These are phyloP conservation scores for Amphipyra tragopoginis DNA, from an alignment of 2,888 invertebrate genomes.

Conservation along the genomic window DNA sequence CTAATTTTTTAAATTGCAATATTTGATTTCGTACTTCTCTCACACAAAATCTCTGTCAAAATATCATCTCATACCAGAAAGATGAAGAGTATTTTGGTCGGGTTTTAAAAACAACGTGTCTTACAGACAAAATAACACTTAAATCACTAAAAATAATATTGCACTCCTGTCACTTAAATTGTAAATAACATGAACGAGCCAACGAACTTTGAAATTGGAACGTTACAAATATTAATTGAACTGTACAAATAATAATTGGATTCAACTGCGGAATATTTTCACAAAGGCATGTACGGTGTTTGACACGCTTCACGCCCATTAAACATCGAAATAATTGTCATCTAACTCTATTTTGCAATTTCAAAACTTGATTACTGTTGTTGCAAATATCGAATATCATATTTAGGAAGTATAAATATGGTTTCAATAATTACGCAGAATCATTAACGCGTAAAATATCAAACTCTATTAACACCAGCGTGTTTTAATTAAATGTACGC, in stretches of 20 bases:
- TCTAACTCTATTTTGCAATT: slow-evolving; percentile 25
- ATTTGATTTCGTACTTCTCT: slow-evolving; percentile 53
- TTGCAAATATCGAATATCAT: slow-evolving; percentile 1
- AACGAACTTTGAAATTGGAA: slow-evolving; percentile 44
- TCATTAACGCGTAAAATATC: slow-evolving; percentile 1
- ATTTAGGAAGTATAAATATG: slow-evolving; percentile 26
- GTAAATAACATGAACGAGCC: slow-evolving; percentile 19
- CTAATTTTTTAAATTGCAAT: slow-evolving; percentile 59
- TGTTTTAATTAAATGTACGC: background rate
- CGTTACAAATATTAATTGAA: slow-evolving; percentile 28
- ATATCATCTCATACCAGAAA: slow-evolving; percentile 15
- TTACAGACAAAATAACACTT: slow-evolving; percentile 52
- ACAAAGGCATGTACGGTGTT: slow-evolving; percentile 9
- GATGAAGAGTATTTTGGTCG: slow-evolving; percentile 58
- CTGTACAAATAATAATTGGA: slow-evolving; percentile 27
- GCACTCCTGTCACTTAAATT: too few species aligned
- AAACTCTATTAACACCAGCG: background rate
- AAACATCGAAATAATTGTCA: slow-evolving; percentile 34
- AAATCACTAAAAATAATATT: slow-evolving; percentile 29
- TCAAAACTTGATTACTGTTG: slow-evolving; percentile 12
- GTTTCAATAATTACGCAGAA: slow-evolving; percentile 28
- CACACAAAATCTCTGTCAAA: slow-evolving; percentile 37
- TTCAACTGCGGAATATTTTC: slow-evolving; percentile 20
- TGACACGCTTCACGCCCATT: slow-evolving; percentile 16
- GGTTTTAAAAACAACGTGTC: slow-evolving; percentile 50